Evolutionary conservation across 2,888 invertebrate genomes (phyloP).

Genomic region (Andrena praecox): DNA sequence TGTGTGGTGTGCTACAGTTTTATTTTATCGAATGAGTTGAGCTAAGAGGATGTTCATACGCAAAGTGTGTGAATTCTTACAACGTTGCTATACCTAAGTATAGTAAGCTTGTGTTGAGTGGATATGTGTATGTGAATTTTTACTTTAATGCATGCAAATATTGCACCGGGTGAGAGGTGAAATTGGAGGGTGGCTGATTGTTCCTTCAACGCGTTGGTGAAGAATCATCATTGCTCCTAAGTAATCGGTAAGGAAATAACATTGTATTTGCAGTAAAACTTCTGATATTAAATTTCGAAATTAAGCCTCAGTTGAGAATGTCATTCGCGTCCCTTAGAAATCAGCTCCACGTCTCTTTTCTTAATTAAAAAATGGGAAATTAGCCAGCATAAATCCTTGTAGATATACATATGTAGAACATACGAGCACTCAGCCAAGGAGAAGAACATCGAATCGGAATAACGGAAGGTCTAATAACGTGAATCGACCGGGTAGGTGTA

Average conservation of each 20-base stretch:
- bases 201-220: neutral
- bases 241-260: neutral
- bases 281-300: too few relatives aligned
- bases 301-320: too few relatives aligned
- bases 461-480: constrained; percentile 56
- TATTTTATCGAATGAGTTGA: neutral
- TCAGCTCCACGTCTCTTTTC: too few relatives aligned
- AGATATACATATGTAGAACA: neutral
- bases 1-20: neutral
- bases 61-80: neutral
- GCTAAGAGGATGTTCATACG: neutral
- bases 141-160: neutral
- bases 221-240: neutral
- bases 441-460: constrained; percentile 29
- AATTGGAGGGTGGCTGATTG: neutral
- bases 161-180: neutral
- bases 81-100: too few relatives aligned
- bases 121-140: neutral
- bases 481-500: constrained; percentile 38
- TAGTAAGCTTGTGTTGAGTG: neutral
- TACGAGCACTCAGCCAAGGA: neutral
- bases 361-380: too few relatives aligned
- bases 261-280: neutral
- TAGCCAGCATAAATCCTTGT: neutral
- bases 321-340: too few relatives aligned